phyloP scores from a whole-genome alignment of 2,888 invertebrate species.

The Schizotus pectinicornis region DNA sequence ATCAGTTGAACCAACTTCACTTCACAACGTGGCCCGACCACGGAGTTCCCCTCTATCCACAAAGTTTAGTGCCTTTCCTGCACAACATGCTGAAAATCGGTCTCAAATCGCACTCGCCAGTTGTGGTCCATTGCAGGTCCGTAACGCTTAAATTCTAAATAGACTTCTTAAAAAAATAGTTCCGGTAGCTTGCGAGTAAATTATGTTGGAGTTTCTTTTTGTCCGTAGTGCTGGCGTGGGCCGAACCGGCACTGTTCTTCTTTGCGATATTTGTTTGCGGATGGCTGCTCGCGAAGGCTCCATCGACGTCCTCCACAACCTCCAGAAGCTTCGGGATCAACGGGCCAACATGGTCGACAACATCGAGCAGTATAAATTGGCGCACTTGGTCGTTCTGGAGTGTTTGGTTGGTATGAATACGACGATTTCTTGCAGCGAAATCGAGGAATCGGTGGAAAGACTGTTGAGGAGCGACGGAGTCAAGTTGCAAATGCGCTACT shows the following conservation, averaged over 20 bases:
- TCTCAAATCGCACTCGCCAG: slow-evolving; percentile 50
- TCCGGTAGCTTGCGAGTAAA: no score
- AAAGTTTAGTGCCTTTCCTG: slow-evolving; percentile 53
- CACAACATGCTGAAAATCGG: slow-evolving; percentile 53
- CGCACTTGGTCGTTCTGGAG: slow-evolving; percentile 58
- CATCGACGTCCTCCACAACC: slow-evolving; percentile 48
- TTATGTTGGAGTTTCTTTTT: slow-evolving; percentile 11
- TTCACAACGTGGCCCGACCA: slow-evolving; percentile 64
- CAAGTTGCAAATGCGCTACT: slow-evolving; percentile 50
- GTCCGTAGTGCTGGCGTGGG: slow-evolving; percentile 67
- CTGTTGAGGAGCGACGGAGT: slow-evolving; percentile 44
- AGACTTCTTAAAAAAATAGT: no score
- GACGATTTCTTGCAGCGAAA: slow-evolving; percentile 50
- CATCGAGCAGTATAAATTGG: slow-evolving; percentile 59
- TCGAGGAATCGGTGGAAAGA: slow-evolving; percentile 42
- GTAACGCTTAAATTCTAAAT: slow-evolving; percentile 2
- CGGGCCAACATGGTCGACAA: slow-evolving; percentile 57
- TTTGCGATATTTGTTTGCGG: slow-evolving; percentile 64
- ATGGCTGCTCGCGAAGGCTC: slow-evolving; percentile 57
- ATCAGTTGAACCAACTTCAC: slow-evolving; percentile 60
- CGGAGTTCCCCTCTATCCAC: slow-evolving; percentile 56
- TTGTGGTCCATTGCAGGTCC: slow-evolving; percentile 63
- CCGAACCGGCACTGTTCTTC: slow-evolving; percentile 66
- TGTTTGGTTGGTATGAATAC: slow-evolving; percentile 54
- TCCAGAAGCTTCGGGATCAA: slow-evolving; percentile 51